Evolutionary conservation across 2,888 invertebrate genomes (phyloP).

Genomic region (Crematogaster levior): DNA sequence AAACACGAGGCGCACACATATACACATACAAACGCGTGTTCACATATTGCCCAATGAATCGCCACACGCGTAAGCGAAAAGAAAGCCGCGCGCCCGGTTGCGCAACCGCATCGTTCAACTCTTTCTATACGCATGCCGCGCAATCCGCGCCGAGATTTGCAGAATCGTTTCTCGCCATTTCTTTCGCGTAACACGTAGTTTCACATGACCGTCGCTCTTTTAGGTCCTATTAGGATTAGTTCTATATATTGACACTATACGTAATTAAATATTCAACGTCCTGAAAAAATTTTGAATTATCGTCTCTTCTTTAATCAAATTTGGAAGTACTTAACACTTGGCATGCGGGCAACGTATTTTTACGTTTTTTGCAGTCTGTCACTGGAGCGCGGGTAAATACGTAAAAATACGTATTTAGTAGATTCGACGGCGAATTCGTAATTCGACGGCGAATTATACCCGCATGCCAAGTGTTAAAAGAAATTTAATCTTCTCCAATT

Average conservation of each 20-base stretch:
- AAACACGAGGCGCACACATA: neutral
- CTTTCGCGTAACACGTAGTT: constrained; percentile 1
- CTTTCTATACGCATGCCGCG: constrained; percentile 71
- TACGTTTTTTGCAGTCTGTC: too few relatives aligned
- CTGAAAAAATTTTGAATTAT: neutral
- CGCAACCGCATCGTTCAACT: constrained; percentile 74
- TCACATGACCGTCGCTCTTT: neutral
- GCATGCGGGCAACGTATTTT: too few relatives aligned
- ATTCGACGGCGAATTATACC: too few relatives aligned
- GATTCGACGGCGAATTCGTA: too few relatives aligned
- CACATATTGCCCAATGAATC: constrained; percentile 80
- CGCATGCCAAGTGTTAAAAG: too few relatives aligned
- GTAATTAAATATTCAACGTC: neutral
- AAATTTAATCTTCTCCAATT: neutral
- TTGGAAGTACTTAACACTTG: too few relatives aligned
- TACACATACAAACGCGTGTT: constrained; percentile 28
- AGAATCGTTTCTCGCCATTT: constrained; percentile 23
- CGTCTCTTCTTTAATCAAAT: neutral
- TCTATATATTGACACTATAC: neutral
- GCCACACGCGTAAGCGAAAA: constrained; percentile 80
- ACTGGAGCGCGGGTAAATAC: too few relatives aligned
- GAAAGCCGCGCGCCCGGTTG: constrained; percentile 81
- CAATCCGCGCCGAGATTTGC: constrained; percentile 55
- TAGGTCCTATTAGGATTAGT: neutral
- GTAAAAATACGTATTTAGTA: too few relatives aligned